phyloP scores from a whole-genome alignment of 1,140 invertebrate genomes.

The Araneus ventricosus region DNA sequence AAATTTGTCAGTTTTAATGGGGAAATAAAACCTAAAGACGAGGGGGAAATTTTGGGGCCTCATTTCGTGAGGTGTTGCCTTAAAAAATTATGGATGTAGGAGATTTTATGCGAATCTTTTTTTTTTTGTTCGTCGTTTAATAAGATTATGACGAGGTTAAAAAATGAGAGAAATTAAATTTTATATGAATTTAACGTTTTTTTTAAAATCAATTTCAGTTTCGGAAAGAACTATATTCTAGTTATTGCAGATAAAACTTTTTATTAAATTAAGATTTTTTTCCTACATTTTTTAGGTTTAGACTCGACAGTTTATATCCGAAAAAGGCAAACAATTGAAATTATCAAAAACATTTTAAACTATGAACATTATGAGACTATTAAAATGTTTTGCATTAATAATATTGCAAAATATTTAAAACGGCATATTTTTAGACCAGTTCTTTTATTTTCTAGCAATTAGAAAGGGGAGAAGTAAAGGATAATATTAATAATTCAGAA shows the following conservation, averaged over 20 bases:
- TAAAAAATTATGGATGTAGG: not conserved
- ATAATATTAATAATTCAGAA: no score
- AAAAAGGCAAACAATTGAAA: no score
- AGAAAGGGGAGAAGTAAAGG: no score
- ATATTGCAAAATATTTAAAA: no score
- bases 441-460: no score
- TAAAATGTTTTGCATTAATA: no score
- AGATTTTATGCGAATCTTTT: not conserved
- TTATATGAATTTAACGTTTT: not conserved
- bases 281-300: no score
- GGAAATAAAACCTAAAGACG: conserved; percentile 21
- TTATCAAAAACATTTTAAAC: no score
- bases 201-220: not conserved
- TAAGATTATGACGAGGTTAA: not conserved
- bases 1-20: conserved; percentile 32
- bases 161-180: not conserved
- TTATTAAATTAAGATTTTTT: not conserved
- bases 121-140: not conserved
- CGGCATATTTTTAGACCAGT: no score
- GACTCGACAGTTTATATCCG: no score
- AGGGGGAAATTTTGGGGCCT: not conserved
- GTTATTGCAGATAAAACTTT: not conserved
- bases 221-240: not conserved
- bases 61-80: not conserved
- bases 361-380: no score